phyloP scores from a whole-genome alignment of 2,113 vertebrate genomes.

The Cephalopterus ornatus region DNA sequence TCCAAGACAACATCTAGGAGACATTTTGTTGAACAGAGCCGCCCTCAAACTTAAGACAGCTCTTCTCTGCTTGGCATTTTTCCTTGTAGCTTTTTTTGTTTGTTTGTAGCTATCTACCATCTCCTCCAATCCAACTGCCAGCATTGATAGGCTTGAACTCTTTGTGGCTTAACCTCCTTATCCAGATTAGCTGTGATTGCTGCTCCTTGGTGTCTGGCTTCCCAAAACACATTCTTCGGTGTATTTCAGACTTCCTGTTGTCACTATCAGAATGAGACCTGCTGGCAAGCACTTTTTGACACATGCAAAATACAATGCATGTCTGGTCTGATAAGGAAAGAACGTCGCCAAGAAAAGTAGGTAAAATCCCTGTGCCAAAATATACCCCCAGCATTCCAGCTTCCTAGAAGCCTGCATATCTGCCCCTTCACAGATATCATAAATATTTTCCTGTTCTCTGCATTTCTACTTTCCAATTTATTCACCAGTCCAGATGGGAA shows the following conservation, averaged over 20 bases:
- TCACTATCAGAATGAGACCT: background rate
- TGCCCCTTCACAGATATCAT: background rate
- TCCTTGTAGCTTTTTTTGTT: rapidly evolving
- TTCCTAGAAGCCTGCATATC: background rate
- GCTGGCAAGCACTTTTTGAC: conserved; percentile 21
- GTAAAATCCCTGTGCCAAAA: conserved; percentile 30
- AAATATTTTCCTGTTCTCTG: conserved; percentile 33
- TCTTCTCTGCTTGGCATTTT: background rate
- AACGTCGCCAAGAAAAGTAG: background rate
- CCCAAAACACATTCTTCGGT: too few relatives aligned
- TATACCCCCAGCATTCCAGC: conserved; percentile 17
- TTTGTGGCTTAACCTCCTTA: background rate
- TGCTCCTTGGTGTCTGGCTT: background rate
- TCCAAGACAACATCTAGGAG: background rate
- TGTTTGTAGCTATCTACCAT: background rate
- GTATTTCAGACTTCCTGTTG: conserved; percentile 48
- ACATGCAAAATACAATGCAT: conserved; percentile 12
- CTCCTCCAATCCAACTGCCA: background rate
- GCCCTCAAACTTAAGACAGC: background rate
- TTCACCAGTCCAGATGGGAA: conserved; percentile 32
- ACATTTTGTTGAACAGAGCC: background rate
- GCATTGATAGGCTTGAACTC: background rate
- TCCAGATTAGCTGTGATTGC: background rate
- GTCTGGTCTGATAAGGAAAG: conserved; percentile 25
- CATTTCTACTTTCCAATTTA: conserved; percentile 52